Percentiles rank a stretch among this genome's conserved stretches.
phyloP scores from a whole-genome alignment of 53 echinoderm and acorn worm genomes.

The Antedon mediterranea region DNA sequence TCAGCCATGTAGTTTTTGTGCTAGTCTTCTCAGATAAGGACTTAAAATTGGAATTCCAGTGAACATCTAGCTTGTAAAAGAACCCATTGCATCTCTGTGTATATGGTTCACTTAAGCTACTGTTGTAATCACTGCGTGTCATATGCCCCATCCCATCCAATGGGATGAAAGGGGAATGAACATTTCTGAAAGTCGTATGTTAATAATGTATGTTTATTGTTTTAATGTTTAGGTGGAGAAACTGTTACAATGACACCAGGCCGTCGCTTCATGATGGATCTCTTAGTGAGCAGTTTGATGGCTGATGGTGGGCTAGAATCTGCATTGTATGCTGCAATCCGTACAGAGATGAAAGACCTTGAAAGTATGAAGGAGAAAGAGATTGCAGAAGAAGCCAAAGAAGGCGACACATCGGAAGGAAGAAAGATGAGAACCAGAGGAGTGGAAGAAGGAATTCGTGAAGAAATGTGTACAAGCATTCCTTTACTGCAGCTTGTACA shows the following conservation, averaged over 20 bases:
- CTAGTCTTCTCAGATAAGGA: no score
- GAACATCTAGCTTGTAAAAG: no score
- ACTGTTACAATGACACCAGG: conserved; percentile 83
- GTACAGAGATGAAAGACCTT: conserved; percentile 73
- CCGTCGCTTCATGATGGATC: conserved; percentile 96
- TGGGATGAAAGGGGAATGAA: no score
- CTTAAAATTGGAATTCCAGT: no score
- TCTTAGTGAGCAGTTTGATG: conserved; percentile 86
- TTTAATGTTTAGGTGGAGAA: conserved; percentile 46
- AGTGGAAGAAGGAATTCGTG: conserved; percentile 7
- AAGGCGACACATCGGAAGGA: conserved; percentile 19
- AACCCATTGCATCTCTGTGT: no score
- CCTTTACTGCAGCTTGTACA: conserved; percentile 88
- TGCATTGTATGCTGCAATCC: conserved; percentile 79
- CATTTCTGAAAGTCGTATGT: no score
- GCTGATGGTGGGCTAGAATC: conserved; percentile 92
- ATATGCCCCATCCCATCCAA: no score
- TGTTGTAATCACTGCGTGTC: no score
- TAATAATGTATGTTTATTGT: neutral
- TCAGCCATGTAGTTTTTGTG: no score
- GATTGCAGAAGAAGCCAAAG: conserved; percentile 49
- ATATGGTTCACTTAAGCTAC: no score
- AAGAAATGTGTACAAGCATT: conserved; percentile 80
- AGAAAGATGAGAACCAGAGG: conserved; percentile 25
- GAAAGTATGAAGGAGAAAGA: conserved; percentile 89